Evolutionary conservation across 1,140 invertebrate species (phyloP).

Genomic region (Nasonia giraulti): DNA sequence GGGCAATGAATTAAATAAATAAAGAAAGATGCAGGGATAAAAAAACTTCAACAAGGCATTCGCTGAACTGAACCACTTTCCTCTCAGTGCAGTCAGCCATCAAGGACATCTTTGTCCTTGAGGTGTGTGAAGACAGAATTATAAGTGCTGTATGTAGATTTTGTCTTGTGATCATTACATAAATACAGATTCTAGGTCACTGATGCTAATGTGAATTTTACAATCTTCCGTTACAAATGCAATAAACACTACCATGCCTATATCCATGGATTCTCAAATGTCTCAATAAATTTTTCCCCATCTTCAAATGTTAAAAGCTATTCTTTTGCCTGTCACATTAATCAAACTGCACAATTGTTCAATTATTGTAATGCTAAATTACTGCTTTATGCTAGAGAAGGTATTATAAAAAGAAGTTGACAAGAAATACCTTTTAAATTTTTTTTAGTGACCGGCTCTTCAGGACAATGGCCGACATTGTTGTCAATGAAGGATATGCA

Average conservation of each 20-base stretch:
- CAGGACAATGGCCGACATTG: constrained; percentile 91
- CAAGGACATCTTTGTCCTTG: constrained; percentile 53
- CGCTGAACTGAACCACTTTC: constrained; percentile 47
- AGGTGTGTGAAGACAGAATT: constrained; percentile 46
- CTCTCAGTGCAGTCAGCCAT: constrained; percentile 31
- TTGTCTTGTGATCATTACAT: constrained; percentile 53
- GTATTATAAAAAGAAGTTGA: constrained; percentile 5
- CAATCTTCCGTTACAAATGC: constrained; percentile 42
- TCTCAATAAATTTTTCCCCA: constrained; percentile 9
- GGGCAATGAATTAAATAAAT: constrained; percentile 14
- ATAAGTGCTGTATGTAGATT: constrained; percentile 49
- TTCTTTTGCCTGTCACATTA: constrained; percentile 14
- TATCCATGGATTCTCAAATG: not conserved
- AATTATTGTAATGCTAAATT: constrained; percentile 24
- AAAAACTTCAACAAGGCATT: constrained; percentile 9
- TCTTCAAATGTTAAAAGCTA: constrained; percentile 9
- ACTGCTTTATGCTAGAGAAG: not conserved
- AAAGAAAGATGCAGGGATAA: constrained; percentile 4
- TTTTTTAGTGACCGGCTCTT: constrained; percentile 91
- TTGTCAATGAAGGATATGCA: constrained; percentile 92
- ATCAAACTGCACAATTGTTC: constrained; percentile 46
- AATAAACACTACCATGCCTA: constrained; percentile 2
- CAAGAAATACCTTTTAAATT: constrained; percentile 45
- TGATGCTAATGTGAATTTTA: constrained; percentile 51
- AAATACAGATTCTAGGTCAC: constrained; percentile 53